Base-by-base conservation (phyloP, 2,797 vertebrate genomes). In the Epinephelus malabaricus region DNA sequence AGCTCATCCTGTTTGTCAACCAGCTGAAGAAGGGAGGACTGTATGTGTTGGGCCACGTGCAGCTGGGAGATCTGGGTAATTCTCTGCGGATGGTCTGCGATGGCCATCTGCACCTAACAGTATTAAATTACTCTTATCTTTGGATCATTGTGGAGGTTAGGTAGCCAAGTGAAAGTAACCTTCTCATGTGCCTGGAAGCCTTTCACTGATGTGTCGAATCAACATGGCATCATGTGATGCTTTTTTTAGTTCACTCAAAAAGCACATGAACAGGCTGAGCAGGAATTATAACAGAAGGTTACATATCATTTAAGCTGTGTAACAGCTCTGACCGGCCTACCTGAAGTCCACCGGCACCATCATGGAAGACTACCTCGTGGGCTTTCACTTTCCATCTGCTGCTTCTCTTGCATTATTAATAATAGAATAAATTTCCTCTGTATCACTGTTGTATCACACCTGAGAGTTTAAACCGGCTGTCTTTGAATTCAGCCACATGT, bases 1-100 rank as follows among this genome's bases (percentile, higher is more conserved):
- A 97, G 86, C 96, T 99, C 87, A 97, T 99, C 15, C 94, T 97
- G 81, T 97, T 99, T 5, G 96, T 98, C 85, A 99, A 99, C 58
- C 97, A 99, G 94, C 94, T 99, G 79, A 99, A 99, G 95, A 99
- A 99, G 83, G 98, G 98, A 0, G 98, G 98, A 12, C 96, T 99
- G 54, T 99, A 95, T 0, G 96, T 99, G 62, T 84, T 99, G 88
- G 98, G 98, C 73, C 98, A 99, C 0, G 97, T 99, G 14, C 97
- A 97, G 86, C 94, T 99, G 70, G 97, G 98, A 69, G 97, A 99
- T 90, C 95, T 99, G 71, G 98, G 98, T 99, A 94, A 92, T 83
- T 18, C 8, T 78, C 47, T 61, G 46, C 19, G 19, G 56, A 50
- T 66, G 64, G 66, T 81, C 43, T 82, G 64, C 21, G 50, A 6